Percentiles rank a stretch among this genome's conserved stretches.
These are phyloP conservation scores for Pelmatolapia mariae DNA, from an alignment of 2,113 vertebrate genomes.

Conservation along the genomic window DNA sequence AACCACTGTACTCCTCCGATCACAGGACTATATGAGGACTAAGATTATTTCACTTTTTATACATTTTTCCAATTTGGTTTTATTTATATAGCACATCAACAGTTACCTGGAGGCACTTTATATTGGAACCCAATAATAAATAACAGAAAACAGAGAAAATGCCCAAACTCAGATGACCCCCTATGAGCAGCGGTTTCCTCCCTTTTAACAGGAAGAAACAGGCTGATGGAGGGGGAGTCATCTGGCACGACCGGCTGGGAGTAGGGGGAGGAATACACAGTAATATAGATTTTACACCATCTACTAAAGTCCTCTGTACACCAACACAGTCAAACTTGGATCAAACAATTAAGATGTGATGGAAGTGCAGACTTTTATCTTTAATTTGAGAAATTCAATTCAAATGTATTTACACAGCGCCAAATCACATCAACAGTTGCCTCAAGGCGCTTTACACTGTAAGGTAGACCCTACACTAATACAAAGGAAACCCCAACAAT, in stretches of 20 bases:
- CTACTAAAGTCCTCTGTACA: accelerated
- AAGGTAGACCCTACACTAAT: neutral
- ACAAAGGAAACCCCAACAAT: neutral
- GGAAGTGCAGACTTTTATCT: neutral
- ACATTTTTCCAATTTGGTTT: neutral
- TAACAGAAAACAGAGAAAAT: neutral
- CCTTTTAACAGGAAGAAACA: neutral
- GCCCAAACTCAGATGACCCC: accelerated
- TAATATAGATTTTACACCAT: neutral
- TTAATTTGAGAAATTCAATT: neutral
- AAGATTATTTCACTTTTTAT: neutral
- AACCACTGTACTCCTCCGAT: accelerated
- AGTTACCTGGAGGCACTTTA: neutral
- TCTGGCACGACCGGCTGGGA: accelerated
- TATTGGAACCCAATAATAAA: neutral
- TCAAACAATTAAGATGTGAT: neutral
- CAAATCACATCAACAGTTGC: neutral
- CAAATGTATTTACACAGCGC: accelerated
- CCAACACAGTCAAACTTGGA: neutral
- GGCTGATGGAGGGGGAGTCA: neutral
- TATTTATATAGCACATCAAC: neutral
- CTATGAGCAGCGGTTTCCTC: neutral
- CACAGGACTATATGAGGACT: neutral
- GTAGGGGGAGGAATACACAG: neutral
- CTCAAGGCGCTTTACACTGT: neutral